Conservation (phyloP, 2,113 vertebrate genomes). For the Oreochromis niloticus region DNA sequence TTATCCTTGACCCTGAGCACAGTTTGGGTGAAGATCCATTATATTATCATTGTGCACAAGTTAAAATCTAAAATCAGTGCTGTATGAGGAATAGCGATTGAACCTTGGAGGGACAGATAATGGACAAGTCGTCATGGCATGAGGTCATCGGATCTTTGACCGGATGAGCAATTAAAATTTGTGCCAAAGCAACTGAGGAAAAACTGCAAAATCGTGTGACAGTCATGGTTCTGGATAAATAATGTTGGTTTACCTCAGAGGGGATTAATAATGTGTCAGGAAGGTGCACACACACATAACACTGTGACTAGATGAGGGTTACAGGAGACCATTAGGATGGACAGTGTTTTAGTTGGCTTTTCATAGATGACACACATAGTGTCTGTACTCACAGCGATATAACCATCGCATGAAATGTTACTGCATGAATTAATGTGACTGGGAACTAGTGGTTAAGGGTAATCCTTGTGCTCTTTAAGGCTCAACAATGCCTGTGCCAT, state of each 20-base stretch:
- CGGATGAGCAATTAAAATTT: neutral
- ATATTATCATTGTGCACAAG: neutral
- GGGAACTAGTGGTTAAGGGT: neutral
- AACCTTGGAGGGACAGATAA: neutral
- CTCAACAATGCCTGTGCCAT: constrained; percentile 47
- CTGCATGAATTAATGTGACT: neutral
- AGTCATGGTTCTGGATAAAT: neutral
- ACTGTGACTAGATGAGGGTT: neutral
- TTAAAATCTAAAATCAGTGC: neutral
- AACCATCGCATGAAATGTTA: neutral
- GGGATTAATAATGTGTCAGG: neutral
- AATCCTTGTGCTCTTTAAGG: neutral
- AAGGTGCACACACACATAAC: neutral
- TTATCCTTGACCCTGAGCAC: neutral
- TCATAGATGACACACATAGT: neutral
- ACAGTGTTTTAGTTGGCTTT: neutral
- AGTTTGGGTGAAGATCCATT: neutral
- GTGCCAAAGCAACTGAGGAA: neutral
- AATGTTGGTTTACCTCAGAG: neutral
- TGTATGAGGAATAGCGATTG: neutral
- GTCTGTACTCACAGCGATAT: neutral
- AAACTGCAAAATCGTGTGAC: neutral
- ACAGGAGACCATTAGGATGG: neutral
- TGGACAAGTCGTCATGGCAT: neutral
- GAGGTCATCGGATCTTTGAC: neutral